A percentile compares a stretch with the other conserved stretches of the same genome.
Evolutionary conservation across 37 sponge, comb jelly and placozoan species (phyloP).

Genomic region (Bolinopsis microptera): DNA sequence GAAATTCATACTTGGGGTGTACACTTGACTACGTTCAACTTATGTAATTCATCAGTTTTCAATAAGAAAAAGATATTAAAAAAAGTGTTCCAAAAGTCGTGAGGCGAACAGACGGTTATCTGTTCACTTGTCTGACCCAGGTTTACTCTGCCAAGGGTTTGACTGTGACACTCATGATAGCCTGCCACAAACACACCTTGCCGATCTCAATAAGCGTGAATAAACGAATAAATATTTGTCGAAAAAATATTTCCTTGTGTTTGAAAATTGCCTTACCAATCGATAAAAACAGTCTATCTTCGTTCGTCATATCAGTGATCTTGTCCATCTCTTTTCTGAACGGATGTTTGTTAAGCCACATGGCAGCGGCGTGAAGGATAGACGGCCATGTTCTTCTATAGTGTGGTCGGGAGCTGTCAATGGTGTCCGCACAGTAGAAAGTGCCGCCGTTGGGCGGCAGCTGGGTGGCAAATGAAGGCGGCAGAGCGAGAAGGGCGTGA

Average conservation of each 20-base stretch:
- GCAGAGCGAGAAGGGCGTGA: conserved; percentile 84
- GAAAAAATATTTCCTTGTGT: conserved; percentile 47
- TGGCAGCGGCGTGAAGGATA: conserved; percentile 82
- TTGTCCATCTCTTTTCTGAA: conserved; percentile 43
- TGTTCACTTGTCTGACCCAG: conserved; percentile 12
- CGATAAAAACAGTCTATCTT: conserved; percentile 16
- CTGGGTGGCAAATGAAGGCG: conserved; percentile 80
- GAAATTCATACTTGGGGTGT: no score
- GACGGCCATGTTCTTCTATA: conserved; percentile 85
- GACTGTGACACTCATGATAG: not conserved
- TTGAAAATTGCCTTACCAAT: conserved; percentile 2
- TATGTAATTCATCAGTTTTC: no score
- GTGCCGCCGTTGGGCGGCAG: conserved; percentile 80
- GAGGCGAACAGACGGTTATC: not conserved
- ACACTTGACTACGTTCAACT: no score
- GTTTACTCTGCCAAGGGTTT: conserved; percentile 29
- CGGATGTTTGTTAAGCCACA: conserved; percentile 75
- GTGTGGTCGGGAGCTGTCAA: conserved; percentile 73
- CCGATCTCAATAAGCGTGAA: no score
- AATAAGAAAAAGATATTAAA: no score
- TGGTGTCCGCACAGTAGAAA: conserved; percentile 76
- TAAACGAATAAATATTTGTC: no score
- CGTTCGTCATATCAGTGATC: conserved; percentile 25
- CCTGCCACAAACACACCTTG: conserved; percentile 29
- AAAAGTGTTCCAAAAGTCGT: conserved; percentile 15